Conservation (phyloP, 2,888 invertebrate species). For the Agapostemon virescens region DNA sequence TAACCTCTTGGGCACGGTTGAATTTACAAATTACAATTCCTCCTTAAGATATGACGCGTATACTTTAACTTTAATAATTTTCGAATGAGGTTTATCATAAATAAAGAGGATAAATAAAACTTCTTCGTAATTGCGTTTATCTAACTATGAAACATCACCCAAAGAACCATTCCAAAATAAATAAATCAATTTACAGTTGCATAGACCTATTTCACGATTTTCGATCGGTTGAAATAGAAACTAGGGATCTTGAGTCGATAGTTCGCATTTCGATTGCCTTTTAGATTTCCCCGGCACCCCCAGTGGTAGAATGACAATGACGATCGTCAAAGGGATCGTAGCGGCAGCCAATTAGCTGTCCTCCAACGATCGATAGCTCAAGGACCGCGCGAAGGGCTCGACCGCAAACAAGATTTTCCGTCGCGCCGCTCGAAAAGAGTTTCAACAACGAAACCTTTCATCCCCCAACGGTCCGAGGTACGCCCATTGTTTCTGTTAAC, state of each 20-base stretch:
- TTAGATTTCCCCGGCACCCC: neutral
- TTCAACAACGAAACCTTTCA: neutral
- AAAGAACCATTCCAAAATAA: neutral
- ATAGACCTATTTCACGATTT: no score
- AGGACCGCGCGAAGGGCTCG: neutral
- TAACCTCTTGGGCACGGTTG: no score
- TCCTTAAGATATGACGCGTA: no score
- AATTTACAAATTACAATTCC: no score
- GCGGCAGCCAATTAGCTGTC: neutral
- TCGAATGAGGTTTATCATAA: no score
- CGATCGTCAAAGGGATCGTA: neutral
- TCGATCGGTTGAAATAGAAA: no score
- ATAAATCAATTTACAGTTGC: neutral
- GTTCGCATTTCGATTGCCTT: neutral
- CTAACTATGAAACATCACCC: neutral
- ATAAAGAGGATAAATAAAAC: no score
- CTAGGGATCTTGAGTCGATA: neutral
- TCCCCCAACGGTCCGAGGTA: neutral
- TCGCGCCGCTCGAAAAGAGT: neutral
- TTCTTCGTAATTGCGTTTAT: no score
- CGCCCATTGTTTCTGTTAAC: neutral
- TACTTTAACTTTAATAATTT: no score
- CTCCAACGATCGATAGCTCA: neutral
- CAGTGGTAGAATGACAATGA: neutral
- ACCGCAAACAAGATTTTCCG: conserved; percentile 1